Conservation (phyloP, 2,113 vertebrate genomes). For the Sebastes schlegelii region DNA sequence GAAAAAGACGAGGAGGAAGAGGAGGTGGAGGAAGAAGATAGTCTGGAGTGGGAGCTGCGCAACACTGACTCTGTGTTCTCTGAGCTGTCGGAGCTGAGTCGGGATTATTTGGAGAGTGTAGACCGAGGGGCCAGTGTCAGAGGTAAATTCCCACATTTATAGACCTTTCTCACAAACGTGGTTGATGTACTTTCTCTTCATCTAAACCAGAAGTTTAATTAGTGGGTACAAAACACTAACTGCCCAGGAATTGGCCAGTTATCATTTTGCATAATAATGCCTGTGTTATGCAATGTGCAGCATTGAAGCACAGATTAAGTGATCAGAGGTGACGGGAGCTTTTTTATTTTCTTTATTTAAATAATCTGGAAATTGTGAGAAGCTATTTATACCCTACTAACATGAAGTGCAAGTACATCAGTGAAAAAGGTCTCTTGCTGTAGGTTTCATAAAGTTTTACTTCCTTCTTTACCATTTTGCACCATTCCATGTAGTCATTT, state of each 20-base stretch:
- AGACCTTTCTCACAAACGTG: background rate
- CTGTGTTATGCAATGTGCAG: background rate
- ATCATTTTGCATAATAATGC: background rate
- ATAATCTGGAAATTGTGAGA: background rate
- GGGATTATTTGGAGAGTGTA: slow-evolving; percentile 84
- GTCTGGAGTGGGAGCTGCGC: slow-evolving; percentile 82
- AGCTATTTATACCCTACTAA: slow-evolving; percentile 12
- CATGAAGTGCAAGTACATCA: slow-evolving; percentile 12
- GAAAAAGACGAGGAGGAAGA: slow-evolving; percentile 40
- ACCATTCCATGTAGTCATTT: background rate
- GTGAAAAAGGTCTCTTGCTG: background rate
- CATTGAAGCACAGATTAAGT: slow-evolving; percentile 6
- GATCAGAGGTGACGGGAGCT: background rate
- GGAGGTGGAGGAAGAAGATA: slow-evolving; percentile 72
- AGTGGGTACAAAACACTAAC: background rate
- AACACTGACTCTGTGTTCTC: slow-evolving; percentile 86
- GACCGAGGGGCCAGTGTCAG: slow-evolving; percentile 82
- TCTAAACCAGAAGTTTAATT: background rate
- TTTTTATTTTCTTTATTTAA: background rate
- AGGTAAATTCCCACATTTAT: slow-evolving; percentile 63
- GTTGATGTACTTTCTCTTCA: background rate
- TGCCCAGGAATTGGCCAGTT: background rate
- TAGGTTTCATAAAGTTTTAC: slow-evolving; percentile 5
- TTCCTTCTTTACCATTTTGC: slow-evolving; percentile 12
- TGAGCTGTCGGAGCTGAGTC: slow-evolving; percentile 85